Base-by-base conservation (phyloP, 2,113 vertebrate genomes). In the Cottus gobio region DNA sequence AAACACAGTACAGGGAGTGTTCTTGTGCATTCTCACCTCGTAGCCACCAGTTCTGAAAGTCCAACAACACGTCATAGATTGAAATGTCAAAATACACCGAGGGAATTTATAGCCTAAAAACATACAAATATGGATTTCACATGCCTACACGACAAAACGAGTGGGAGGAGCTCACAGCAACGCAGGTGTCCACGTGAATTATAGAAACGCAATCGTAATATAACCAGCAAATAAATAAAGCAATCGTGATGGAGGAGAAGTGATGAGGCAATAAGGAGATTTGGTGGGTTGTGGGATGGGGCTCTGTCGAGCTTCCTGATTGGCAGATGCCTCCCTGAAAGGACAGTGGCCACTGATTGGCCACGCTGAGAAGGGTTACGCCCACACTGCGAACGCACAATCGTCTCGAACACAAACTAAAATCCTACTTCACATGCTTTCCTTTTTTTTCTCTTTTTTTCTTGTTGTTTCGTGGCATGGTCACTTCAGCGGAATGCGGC, bases 261-360 rank as follows among this genome's bases (percentile, higher is more conserved):
- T 24, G 37, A 81, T 50, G 80, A 87, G 77, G 77, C 74, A 70
- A 31, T 88, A 76, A 80, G 44, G 69, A 44, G 76, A 50, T 31
- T 18, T 57, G 56, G 82, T 83, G 82, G 83, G 54, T 77, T 70
- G 75, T 86, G 83, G 85, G 80, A 85, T 83, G 84, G 74, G 83
- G 86, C 81, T 73, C 82, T 82, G 85, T 85, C 70, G 88, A 86
- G 86, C 87, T 89, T 92, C 91, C 91, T 93, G 92, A 92, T 88
- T 93, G 90, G 83, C 84, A 74, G 85, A 87, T 85, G 89, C 91
- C 88, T 93, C 92, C 94, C 93, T 93, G 91, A 93, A 89, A 91
- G 89, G 81, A 88, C 83, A 60, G 82, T 85, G 86, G 82, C 75
- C 82, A 74, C 65, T 50, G 60, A 83, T 57, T 64, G 73, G 82